A percentile compares a stretch with the other conserved stretches of the same genome.
These are phyloP conservation scores for Argyra leucocephala DNA, from an alignment of 2,888 invertebrate species.

Conservation along the genomic window DNA sequence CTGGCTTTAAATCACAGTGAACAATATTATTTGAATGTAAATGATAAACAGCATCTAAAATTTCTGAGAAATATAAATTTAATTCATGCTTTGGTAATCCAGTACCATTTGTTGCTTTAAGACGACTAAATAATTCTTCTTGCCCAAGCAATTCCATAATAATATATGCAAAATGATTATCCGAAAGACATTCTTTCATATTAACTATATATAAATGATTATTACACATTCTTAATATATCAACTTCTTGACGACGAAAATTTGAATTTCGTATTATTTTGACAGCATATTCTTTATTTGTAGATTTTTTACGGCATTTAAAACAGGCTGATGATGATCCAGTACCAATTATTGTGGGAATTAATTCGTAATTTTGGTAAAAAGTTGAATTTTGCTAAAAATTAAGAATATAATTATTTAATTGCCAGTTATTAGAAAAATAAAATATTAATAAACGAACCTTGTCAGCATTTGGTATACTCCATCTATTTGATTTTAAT, in stretches of 20 bases:
- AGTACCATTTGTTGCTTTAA: constrained; percentile 45
- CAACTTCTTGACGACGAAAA: constrained; percentile 53
- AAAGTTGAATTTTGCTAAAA: constrained; percentile 64
- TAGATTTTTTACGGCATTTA: constrained; percentile 63
- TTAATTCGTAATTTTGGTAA: constrained; percentile 70
- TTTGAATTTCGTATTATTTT: constrained; percentile 51
- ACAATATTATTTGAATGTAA: constrained; percentile 79
- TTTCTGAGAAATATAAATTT: constrained; percentile 43
- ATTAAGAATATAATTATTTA: constrained; percentile 16
- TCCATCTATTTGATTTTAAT: background rate
- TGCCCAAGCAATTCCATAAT: constrained; percentile 78
- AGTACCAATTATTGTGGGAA: constrained; percentile 66
- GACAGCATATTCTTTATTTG: constrained; percentile 72
- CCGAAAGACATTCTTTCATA: constrained; percentile 72
- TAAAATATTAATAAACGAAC: too few relatives aligned
- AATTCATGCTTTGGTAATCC: constrained; percentile 65
- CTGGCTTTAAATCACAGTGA: constrained; percentile 91
- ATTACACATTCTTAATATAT: constrained; percentile 70
- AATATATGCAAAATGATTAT: constrained; percentile 80
- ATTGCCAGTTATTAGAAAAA: too few relatives aligned
- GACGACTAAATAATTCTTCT: constrained; percentile 66
- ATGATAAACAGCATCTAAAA: constrained; percentile 73
- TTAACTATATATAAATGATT: constrained; percentile 81
- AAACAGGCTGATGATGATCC: constrained; percentile 85
- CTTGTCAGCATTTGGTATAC: constrained; percentile 1